Evolutionary conservation across 2,888 invertebrate genomes (phyloP), one percentile per base, ranked within the genome.

Genomic region (Chloroclysta siterata): DNA sequence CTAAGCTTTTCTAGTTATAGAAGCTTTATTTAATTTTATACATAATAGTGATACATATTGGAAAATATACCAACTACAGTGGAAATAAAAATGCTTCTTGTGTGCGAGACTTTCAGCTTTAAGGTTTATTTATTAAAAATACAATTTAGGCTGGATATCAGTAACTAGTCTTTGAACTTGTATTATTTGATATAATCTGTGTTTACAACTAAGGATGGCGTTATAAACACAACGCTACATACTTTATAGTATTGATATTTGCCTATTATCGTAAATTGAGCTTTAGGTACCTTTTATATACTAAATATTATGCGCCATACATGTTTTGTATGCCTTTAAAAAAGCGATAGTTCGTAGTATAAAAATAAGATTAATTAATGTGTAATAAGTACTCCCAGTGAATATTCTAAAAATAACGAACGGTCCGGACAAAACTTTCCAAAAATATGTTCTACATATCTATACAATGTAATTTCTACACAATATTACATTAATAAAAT

Each of bases 91-190:
- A 60, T 53, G 52, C 61, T 62, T 65, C 39, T 63, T 63, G 53
- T 62, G 59, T 53, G 58, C 53, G 42, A 59, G 42, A 64, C 60
- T 65, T 58, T 65, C 53, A 63, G 55, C 36, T 58, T 15, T 72
- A 28, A 71, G 66, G 52, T 72, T 73, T 73, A 79, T 77, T 81
- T 80, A 81, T 80, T 79, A 61, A 74, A 72, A 57, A 63, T 71
- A 65, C 73, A 74, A 71, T 71, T 70, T 73, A 76, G 76, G 76
- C 78, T 79, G 56, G 65, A 63, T 63, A 59, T 60, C 55, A 60
- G 68, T 74, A 64, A 72, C 81, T 83, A 83, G 81, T 84, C 80
- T 77, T 70, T 51, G 69, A 74, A 60, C 48, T 70, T 73, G 72
- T 71, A 68, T 64, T 65, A 67, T 59, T 60, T 67, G 29, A 56